Percentiles rank a stretch among this genome's conserved stretches.
Evolutionary conservation across 1,140 invertebrate species (phyloP).

Genomic region (Hycleus cichorii): DNA sequence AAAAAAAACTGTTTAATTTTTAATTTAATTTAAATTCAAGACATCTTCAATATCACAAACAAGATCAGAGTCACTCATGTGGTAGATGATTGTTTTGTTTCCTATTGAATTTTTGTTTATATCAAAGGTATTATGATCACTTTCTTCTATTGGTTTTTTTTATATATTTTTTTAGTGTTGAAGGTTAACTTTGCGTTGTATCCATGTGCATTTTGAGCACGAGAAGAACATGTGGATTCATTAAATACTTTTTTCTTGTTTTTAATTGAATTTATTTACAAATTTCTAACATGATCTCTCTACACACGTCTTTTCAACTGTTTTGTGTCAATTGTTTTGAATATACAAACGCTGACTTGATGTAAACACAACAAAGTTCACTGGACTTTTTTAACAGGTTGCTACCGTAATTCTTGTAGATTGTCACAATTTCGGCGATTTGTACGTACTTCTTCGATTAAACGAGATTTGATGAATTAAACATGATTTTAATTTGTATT

Average conservation of each 20-base stretch:
- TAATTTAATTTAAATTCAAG: no score
- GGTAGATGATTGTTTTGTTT: no score
- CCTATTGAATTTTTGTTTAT: no score
- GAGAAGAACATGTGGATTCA: constrained; percentile 4
- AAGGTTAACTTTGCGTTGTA: constrained; percentile 26
- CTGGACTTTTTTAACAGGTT: constrained; percentile 33
- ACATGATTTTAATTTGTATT: constrained; percentile 3
- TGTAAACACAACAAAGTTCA: constrained; percentile 29
- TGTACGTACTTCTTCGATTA: constrained; percentile 5
- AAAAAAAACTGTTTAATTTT: no score
- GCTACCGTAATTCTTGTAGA: constrained; percentile 5
- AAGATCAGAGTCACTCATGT: no score
- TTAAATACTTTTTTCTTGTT: not conserved
- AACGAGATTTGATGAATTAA: constrained; percentile 12
- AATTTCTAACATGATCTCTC: not conserved
- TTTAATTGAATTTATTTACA: not conserved
- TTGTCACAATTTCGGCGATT: not conserved
- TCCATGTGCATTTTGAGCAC: constrained; percentile 35
- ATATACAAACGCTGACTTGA: not conserved
- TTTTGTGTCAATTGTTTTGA: not conserved
- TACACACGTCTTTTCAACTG: no score
- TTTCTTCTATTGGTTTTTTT: no score
- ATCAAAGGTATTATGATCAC: no score
- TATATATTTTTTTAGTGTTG: not conserved
- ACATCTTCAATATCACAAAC: no score